Base-by-base conservation (phyloP, 1,140 invertebrate species). In the Xylocopa sonorina region DNA sequence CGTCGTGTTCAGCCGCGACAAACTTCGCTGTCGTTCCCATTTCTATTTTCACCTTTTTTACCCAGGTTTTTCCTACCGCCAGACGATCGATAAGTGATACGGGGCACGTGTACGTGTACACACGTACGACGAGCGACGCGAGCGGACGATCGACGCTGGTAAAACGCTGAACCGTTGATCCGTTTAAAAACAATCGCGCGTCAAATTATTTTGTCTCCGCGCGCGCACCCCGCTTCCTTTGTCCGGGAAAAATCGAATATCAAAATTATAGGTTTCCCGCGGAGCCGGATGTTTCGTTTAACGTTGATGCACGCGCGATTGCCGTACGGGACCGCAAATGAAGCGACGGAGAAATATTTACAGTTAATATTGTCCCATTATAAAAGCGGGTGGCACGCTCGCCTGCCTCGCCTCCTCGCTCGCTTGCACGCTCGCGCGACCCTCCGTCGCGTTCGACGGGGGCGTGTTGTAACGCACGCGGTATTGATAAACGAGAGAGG, bases 61-160 rank as follows among this genome's bases (percentile, higher is more conserved):
- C n/a, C n/a, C n/a, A n/a, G n/a, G n/a, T n/a, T n/a, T n/a, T n/a
- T n/a, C n/a, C n/a, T n/a, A 21, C 16, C 3, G 1, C 51, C 32
- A 6, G 9, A 10, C 58, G 80, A 85, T 86, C 84, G 80, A 86
- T 86, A 69, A 77, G 81, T 85, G n/a, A n/a, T n/a, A n/a, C n/a
- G n/a, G n/a, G n/a, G n/a, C n/a, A n/a, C n/a, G n/a, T n/a, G n/a
- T n/a, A n/a, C n/a, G n/a, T n/a, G n/a, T 78, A 73, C 62, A 41
- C n/a, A 64, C 58, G 71, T 57, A 50, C 51, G 32, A 51, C 34
- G n/a, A n/a, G 32, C 63, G 29, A 34, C 21, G n/a, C n/a, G 41
- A 7, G 34, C 16, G 27, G 48, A 46, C 43, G 71, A 51, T 41
- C 72, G 43, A 9, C n/a, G 24, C 32, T 27, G 29, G 48, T 46